Base-by-base conservation (phyloP, 2,113 vertebrate genomes). In the Tapirus terrestris region DNA sequence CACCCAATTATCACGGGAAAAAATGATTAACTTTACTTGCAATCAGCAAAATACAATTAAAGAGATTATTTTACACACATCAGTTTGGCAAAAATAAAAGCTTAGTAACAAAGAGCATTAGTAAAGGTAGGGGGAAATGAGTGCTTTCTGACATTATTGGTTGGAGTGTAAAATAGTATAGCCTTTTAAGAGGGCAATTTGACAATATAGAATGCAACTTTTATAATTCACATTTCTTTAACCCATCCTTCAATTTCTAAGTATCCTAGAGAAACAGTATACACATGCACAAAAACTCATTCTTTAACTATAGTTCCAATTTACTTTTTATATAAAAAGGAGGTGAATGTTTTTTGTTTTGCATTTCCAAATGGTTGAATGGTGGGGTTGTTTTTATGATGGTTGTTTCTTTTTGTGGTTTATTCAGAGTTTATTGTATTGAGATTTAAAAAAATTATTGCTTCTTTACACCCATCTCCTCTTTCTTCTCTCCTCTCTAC, bases 21-120 rank as follows among this genome's bases (percentile, higher is more conserved):
- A 87, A 79, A 79, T 68, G 9, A 77, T 39, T 85, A 87, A 93
- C 17, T 94, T 94, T 80, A 94, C 83, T 94, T 87, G 31, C 39
- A 92, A 61, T 25, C 2, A 79, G 63, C 39, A 31, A 70, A 87
- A 94, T 51, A 70, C 33, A 90, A 29, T 65, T 51, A 67, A 93
- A 86, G 63, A 94, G 73, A 70, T 51, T 17, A 94, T 94, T 84
- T 80, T 87, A 80, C 75, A 87, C 29, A 31, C 75, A 79, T 80
- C 21, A 48, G 23, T 36, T 36, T 80, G 83, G 63, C 51, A 87
- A 94, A 87, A 39, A 87, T 87, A 58, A 87, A 88, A 87, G 53
- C 18, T 63, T 51, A 51, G 14, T 31, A 53, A 83, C 68, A 72
- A 61, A 72, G 53, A 84, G 68, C 56, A 84, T 51, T 75, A 20